A percentile compares a stretch with the other conserved stretches of the same genome.
These are phyloP conservation scores for Thaleichthys pacificus DNA, from an alignment of 2,797 vertebrate species.

Conservation along the genomic window DNA sequence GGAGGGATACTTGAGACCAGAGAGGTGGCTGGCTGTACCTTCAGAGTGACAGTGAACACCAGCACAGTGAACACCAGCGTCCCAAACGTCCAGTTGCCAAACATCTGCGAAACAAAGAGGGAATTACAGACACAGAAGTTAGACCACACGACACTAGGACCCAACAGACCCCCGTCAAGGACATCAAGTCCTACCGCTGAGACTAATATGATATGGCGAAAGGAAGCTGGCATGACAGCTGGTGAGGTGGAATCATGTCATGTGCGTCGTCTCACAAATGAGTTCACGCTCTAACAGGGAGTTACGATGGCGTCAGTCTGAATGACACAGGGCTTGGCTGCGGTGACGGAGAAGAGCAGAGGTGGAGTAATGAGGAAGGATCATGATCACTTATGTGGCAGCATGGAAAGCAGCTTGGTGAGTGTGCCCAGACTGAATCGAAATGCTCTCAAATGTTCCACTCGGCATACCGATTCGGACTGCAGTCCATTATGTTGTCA, in stretches of 20 bases:
- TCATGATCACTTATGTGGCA: not conserved
- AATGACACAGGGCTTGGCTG: not conserved
- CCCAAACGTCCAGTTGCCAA: slow-evolving; percentile 98
- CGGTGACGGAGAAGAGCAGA: not conserved
- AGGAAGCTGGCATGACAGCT: too few relatives aligned
- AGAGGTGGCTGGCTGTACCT: slow-evolving; percentile 73
- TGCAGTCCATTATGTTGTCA: too few relatives aligned
- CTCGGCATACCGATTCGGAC: too few relatives aligned
- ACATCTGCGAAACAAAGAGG: slow-evolving; percentile 76
- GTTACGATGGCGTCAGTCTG: not conserved
- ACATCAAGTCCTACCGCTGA: too few relatives aligned
- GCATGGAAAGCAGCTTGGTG: not conserved
- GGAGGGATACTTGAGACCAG: not conserved
- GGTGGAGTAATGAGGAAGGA: not conserved
- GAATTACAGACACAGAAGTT: slow-evolving; percentile 31
- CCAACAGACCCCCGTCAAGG: too few relatives aligned
- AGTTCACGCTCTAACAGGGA: not conserved
- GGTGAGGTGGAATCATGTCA: too few relatives aligned
- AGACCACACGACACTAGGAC: slow-evolving; percentile 3
- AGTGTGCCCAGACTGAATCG: not conserved
- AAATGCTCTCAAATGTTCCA: not conserved
- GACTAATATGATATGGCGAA: too few relatives aligned
- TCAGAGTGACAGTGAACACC: slow-evolving; percentile 94
- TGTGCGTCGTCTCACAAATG: not conserved
- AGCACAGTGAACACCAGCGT: slow-evolving; percentile 95